These are phyloP conservation scores for Excalfactoria chinensis DNA, from an alignment of 2,113 vertebrate species.

Conservation along the genomic window DNA sequence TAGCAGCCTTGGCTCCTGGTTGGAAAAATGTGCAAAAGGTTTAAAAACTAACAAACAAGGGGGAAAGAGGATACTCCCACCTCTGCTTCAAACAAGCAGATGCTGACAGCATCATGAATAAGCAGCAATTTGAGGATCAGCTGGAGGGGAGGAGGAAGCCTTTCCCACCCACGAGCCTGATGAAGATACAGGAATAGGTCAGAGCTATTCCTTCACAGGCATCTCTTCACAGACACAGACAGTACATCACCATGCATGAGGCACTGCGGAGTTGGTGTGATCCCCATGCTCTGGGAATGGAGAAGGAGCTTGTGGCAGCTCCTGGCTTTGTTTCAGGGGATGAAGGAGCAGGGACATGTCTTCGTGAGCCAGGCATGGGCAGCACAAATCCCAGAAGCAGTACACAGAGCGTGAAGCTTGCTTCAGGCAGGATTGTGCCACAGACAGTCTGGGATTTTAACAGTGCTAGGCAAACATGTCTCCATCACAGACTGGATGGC, in stretches of 20 bases:
- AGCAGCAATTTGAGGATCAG: not conserved
- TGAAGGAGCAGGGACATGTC: not conserved
- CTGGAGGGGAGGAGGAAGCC: not conserved
- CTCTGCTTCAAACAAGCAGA: accelerated
- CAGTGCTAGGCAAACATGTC: not conserved
- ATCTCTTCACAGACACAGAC: not conserved
- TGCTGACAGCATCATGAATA: not conserved
- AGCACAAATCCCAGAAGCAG: not conserved
- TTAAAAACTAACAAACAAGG: not conserved
- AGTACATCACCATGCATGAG: accelerated
- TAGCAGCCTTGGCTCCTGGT: not conserved
- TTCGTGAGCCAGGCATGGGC: not conserved
- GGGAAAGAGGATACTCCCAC: not conserved
- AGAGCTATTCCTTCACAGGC: not conserved
- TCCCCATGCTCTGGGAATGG: not conserved
- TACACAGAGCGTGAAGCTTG: not conserved
- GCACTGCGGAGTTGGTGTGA: not conserved
- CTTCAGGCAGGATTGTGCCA: not conserved
- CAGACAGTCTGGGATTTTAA: not conserved
- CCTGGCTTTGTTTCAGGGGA: not conserved
- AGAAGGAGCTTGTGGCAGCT: not conserved
- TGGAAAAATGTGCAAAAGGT: not conserved
- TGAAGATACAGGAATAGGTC: not conserved
- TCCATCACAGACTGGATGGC: not conserved
- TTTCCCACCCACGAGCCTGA: not conserved